phyloP scores from a whole-genome alignment of 2,113 vertebrate genomes.

The Lycocorax pyrrhopterus region DNA sequence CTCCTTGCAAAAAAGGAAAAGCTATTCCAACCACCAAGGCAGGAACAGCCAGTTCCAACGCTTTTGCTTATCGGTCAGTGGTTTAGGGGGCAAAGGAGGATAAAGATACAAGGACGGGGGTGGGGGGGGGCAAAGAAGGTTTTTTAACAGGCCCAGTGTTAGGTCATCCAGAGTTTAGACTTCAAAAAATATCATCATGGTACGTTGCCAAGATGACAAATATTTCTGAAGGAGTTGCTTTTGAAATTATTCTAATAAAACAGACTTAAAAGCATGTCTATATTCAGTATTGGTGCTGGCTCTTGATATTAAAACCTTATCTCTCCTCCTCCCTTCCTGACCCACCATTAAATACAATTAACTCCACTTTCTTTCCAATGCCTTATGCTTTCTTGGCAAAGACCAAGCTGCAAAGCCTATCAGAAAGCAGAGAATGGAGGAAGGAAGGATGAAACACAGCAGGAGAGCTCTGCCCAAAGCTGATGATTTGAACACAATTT shows the following conservation, averaged over 20 bases:
- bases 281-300: background rate
- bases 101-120: background rate
- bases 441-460: constrained; percentile 21
- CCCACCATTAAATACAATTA: constrained; percentile 3
- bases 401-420: constrained; percentile 3
- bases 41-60: background rate
- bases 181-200: background rate
- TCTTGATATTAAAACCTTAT: constrained; percentile 1
- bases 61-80: background rate
- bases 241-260: background rate
- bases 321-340: background rate
- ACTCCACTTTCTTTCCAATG: constrained; percentile 5
- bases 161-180: background rate
- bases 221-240: background rate
- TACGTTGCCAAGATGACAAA: background rate
- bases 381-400: constrained; percentile 30
- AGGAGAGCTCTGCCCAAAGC: background rate
- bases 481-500: constrained; percentile 30
- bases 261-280: background rate
- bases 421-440: background rate
- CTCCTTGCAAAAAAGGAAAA: background rate
- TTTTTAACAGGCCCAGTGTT: background rate
- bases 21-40: background rate
- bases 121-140: accelerated
- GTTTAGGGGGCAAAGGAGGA: background rate